Percentiles rank a stretch among this genome's conserved stretches.
Evolutionary conservation across 2,797 vertebrate genomes (phyloP).

Genomic region (Aphelocoma californica): DNA sequence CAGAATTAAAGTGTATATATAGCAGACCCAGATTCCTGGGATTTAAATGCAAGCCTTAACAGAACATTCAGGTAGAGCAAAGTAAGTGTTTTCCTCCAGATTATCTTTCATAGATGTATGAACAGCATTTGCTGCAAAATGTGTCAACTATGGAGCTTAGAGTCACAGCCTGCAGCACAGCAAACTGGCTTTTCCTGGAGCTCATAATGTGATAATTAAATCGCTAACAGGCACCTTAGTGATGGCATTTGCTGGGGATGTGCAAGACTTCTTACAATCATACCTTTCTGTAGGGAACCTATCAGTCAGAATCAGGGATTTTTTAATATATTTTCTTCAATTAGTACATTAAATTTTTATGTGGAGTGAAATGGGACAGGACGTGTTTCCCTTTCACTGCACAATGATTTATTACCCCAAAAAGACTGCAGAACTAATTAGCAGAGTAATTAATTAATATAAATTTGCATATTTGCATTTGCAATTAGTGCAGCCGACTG

Average conservation of each 20-base stretch:
- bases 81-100: not conserved
- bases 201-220: conserved; percentile 99
- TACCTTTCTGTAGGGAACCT: conserved; percentile 75
- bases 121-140: conserved; percentile 77
- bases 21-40: not conserved
- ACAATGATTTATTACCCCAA: conserved; percentile 99
- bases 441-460: conserved; percentile 99
- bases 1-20: not conserved
- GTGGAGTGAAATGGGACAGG: conserved; percentile 83
- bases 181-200: conserved; percentile 85
- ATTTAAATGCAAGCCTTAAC: not conserved
- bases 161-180: conserved; percentile 84
- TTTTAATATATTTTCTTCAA: conserved; percentile 74
- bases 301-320: conserved; percentile 31
- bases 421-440: conserved; percentile 99
- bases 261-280: conserved; percentile 74
- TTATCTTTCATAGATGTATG: conserved; percentile 59
- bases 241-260: conserved; percentile 82
- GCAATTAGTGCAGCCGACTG: conserved; percentile 99
- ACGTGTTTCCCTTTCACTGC: conserved; percentile 87
- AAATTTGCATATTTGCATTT: conserved; percentile 99
- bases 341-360: conserved; percentile 86
- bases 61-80: not conserved
- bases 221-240: conserved; percentile 92
- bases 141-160: conserved; percentile 78